Evolutionary conservation across 1,140 invertebrate species (phyloP), one percentile per base, ranked within the genome.

Genomic region (Drosophila quadrilineata): DNA sequence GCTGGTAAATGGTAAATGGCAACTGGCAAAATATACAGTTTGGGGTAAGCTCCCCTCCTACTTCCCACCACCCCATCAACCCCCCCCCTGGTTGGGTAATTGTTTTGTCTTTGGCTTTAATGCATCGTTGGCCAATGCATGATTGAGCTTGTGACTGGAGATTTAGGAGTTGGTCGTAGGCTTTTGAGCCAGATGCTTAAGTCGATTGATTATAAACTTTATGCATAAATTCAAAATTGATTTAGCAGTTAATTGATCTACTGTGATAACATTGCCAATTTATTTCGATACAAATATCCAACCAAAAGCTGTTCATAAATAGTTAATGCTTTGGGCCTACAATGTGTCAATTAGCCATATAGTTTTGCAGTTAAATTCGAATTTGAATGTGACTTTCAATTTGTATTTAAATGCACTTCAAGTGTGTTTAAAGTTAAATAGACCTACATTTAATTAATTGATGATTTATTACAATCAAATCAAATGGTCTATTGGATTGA

Each of bases 221-320:
- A 84, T 84, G 77, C 79, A 84, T 84, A 84, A 84, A 84, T 84
- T 77, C 70, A 41, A 85, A 84, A 84, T 84, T 84, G 77, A 85
- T 84, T 84, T 77, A 60, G 66, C 77, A 85, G 79, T 85, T 84
- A 84, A 84, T 84, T 84, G 77, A 85, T 84, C 84, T 71, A 66
- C 73, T 60, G 46, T 50, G 63, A 58, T 28, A 45, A 59, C 62
- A 65, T 49, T 64, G 62, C 54, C 60, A 56, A 63, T 63, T 46
- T 31, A 63, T 56, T 43, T 31, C 48, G 26, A 19, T 17, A 50
- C 35, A 57, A 62, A 57, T 48, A 57, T 48, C 31, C 41, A 57
- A 36, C 45, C 38, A 12, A 29, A 22, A 43, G 19, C 41, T 26
- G 35, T 19, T 6, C 60, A 49, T 57, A 49, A 45, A 58, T 41